Conservation (phyloP, 2,888 invertebrate genomes). For the Choristoneura rosaceana region DNA sequence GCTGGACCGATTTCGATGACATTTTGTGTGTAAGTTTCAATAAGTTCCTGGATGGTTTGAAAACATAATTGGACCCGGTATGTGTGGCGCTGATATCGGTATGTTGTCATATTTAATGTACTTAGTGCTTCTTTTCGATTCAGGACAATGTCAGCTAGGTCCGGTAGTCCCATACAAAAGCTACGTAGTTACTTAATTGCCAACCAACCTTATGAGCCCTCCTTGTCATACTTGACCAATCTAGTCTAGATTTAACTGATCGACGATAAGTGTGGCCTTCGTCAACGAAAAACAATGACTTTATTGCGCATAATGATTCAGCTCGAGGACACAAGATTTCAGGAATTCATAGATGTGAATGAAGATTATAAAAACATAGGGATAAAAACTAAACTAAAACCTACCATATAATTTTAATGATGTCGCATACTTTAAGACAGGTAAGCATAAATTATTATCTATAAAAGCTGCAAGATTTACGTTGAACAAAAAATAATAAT, state of each 20-base stretch:
- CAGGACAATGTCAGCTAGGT: no score
- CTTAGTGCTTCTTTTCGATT: no score
- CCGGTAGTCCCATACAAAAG: neutral
- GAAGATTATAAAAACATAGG: neutral
- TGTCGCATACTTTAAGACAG: neutral
- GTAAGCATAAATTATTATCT: neutral
- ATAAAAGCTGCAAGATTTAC: neutral
- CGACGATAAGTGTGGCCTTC: constrained; percentile 18
- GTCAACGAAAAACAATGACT: constrained; percentile 13
- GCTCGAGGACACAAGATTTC: constrained; percentile 4
- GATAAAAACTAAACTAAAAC: neutral
- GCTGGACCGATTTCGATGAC: no score
- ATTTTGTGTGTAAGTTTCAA: no score
- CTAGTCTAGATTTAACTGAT: neutral
- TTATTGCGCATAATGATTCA: constrained; percentile 13
- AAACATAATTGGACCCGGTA: no score
- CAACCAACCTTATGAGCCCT: neutral
- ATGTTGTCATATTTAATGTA: no score
- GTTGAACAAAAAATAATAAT: neutral
- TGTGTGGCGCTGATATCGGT: no score
- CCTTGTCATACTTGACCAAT: neutral
- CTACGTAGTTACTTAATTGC: neutral
- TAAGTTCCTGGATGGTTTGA: no score
- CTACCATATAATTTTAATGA: neutral
- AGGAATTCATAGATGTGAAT: no score